These are phyloP conservation scores for Chloroclysta siterata DNA, from an alignment of 2,888 invertebrate genomes.

Conservation along the genomic window DNA sequence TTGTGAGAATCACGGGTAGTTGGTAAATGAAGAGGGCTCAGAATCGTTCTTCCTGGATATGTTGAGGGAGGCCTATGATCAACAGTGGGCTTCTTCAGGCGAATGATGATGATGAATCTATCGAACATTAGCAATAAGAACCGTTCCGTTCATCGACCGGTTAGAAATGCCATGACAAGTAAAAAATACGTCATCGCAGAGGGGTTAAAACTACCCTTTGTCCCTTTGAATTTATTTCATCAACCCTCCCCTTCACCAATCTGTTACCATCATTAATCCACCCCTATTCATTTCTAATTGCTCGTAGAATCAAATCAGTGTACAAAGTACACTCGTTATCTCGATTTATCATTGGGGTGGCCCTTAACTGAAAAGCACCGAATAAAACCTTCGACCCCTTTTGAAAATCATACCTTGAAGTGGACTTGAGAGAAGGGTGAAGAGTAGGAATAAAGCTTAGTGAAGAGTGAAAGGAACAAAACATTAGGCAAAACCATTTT, in stretches of 20 bases:
- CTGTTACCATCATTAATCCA: conserved; percentile 26
- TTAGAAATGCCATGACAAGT: background rate
- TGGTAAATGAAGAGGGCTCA: too few relatives aligned
- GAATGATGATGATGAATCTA: too few relatives aligned
- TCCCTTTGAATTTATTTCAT: conserved; percentile 6
- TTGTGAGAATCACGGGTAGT: too few relatives aligned
- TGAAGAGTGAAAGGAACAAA: conserved; percentile 15
- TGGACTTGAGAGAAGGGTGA: conserved; percentile 15
- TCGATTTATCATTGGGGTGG: conserved; percentile 35
- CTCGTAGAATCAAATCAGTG: conserved; percentile 32
- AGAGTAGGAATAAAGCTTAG: background rate
- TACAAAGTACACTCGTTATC: conserved; percentile 33
- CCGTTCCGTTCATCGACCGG: too few relatives aligned
- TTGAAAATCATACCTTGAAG: conserved; percentile 24
- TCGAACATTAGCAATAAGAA: too few relatives aligned
- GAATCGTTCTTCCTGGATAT: too few relatives aligned
- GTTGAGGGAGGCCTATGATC: too few relatives aligned
- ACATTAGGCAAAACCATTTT: conserved; percentile 5
- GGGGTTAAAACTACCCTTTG: background rate
- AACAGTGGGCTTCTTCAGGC: too few relatives aligned
- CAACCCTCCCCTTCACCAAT: conserved; percentile 10
- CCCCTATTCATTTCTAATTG: conserved; percentile 33
- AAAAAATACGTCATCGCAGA: background rate
- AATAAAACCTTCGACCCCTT: conserved; percentile 30
- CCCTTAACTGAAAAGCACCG: conserved; percentile 20